phyloP scores from a whole-genome alignment of 2,113 vertebrate genomes.

The Odontophorus gujanensis region DNA sequence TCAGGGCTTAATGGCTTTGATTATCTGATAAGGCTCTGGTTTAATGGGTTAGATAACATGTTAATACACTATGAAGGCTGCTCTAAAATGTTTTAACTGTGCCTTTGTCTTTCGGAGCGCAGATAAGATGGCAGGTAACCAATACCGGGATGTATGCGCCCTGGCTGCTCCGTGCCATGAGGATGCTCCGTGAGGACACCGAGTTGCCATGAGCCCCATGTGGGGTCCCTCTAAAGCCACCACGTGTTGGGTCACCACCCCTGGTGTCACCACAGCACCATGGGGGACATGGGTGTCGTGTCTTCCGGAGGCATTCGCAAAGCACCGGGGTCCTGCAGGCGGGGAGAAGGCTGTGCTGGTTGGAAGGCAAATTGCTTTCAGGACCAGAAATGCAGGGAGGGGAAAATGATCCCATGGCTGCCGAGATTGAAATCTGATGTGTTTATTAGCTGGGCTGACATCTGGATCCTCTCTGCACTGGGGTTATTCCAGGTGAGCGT shows the following conservation, averaged over 20 bases:
- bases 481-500: conserved; percentile 52
- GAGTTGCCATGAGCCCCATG: fast-evolving
- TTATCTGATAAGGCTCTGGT: conserved; percentile 77
- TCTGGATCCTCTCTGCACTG: conserved; percentile 50
- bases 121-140: conserved; percentile 82
- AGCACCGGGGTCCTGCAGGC: fast-evolving
- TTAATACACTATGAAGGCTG: conserved; percentile 78
- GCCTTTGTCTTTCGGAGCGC: conserved; percentile 76
- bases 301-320: not conserved
- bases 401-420: conserved; percentile 54
- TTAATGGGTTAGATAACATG: conserved; percentile 83
- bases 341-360: not conserved
- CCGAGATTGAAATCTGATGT: conserved; percentile 63
- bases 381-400: conserved; percentile 26
- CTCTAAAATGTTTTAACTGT: conserved; percentile 74
- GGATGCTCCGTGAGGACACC: not conserved
- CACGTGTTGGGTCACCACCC: not conserved
- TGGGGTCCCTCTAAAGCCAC: not conserved
- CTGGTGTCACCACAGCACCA: not conserved
- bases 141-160: conserved; percentile 41
- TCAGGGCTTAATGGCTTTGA: conserved; percentile 79
- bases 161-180: not conserved
- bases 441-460: conserved; percentile 63
- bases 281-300: not conserved
- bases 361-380: conserved; percentile 45